Evolutionary conservation across 2,888 invertebrate species (phyloP), one percentile per base, ranked within the genome.

Genomic region (Pedicia rivosa): DNA sequence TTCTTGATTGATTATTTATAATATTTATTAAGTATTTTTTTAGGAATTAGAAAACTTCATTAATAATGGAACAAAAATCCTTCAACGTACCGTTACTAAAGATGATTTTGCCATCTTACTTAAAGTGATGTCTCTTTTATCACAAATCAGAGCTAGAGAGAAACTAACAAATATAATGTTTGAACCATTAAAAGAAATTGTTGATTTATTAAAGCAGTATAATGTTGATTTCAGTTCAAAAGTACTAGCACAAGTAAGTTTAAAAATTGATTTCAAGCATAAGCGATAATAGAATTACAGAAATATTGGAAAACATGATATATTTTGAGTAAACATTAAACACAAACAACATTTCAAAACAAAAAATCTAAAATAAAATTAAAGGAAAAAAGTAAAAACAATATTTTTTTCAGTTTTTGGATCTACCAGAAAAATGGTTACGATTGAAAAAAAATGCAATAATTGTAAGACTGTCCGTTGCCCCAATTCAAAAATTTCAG

Each of bases 61-160:
- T 40, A 64, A 65, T n/a, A 76, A 78, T 46, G 80, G 86, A 0
- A 74, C 78, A 35, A 64, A 65, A 20, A 78, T 78, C 37, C 67
- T 94, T 47, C 68, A 70, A 16, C 71, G 75, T 32, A 75, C 79
- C 22, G 61, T 91, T 1, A 66, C 64, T 4, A 87, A 90, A 40
- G 84, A 90, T 43, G 90, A 94, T 55, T 87, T 90, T 50, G 78
- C 83, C 13, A 82, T 78, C 1, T 64, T 95, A 3, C 65, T 94
- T 2, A 68, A 71, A 37, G 78, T 90, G 27, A 88, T 95, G 74
- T 74, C 79, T 10, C 79, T 83, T 44, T 64, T 95, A 27, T 74
- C 74, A 43, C 65, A 69, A 49, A 75, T 80, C n/a, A 73, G 78
- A 48, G 90, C 92, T 43, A 68, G 78, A n/a, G 80, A 80, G 46